A percentile compares a stretch with the other conserved stretches of the same genome.
Evolutionary conservation across 1,140 invertebrate species (phyloP).

Genomic region (Cherax destructor): DNA sequence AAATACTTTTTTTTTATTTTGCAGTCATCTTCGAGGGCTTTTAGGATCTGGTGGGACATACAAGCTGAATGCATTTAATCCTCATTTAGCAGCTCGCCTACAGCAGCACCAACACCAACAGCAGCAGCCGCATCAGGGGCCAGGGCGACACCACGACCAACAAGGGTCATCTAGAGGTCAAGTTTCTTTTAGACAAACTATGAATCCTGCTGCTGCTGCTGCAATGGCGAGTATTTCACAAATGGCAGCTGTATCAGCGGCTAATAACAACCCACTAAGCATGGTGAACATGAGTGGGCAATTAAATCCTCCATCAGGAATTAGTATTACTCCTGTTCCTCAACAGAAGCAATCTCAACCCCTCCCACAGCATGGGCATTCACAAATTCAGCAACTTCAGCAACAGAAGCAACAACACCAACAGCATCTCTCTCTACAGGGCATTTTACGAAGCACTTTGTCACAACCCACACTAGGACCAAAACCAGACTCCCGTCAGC

Average conservation of each 20-base stretch:
- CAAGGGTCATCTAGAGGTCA: slow-evolving; percentile 14
- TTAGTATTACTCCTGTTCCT: slow-evolving; percentile 63
- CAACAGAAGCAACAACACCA: slow-evolving; percentile 65
- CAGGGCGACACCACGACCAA: slow-evolving; percentile 54
- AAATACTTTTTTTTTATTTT: background rate
- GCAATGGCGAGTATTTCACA: slow-evolving; percentile 55
- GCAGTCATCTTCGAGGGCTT: slow-evolving; percentile 69
- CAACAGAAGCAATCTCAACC: slow-evolving; percentile 69
- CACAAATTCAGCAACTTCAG: slow-evolving; percentile 66
- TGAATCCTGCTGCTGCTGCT: slow-evolving; percentile 58
- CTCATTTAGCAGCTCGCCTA: slow-evolving; percentile 61
- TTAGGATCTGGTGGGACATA: slow-evolving; percentile 71
- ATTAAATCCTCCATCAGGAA: slow-evolving; percentile 55
- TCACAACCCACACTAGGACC: slow-evolving; percentile 61
- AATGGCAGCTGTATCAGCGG: slow-evolving; percentile 52
- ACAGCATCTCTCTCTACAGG: slow-evolving; percentile 43
- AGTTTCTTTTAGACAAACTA: slow-evolving; percentile 36
- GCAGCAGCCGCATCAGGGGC: slow-evolving; percentile 62
- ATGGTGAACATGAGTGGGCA: slow-evolving; percentile 60
- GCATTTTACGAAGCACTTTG: slow-evolving; percentile 59
- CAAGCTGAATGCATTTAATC: slow-evolving; percentile 63
- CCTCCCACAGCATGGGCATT: slow-evolving; percentile 71
- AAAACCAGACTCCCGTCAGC: slow-evolving; percentile 71
- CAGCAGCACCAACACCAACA: slow-evolving; percentile 60
- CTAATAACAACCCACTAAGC: slow-evolving; percentile 49